A percentile compares a stretch with the other conserved stretches of the same genome.
Conservation (phyloP, 2,888 invertebrate genomes). For the Alsophila aescularia region DNA sequence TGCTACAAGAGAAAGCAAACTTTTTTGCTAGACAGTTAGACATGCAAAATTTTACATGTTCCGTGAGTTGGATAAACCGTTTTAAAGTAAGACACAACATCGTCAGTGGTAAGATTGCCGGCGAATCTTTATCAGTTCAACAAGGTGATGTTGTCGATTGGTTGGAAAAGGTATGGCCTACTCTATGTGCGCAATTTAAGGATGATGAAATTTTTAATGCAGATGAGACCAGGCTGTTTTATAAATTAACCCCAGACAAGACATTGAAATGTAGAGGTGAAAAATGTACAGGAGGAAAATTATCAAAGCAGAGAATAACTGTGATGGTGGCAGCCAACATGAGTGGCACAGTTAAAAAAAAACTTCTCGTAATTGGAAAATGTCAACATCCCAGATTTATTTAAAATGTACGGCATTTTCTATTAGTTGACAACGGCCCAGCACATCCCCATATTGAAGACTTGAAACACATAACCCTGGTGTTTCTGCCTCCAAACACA, state of each 20-base stretch:
- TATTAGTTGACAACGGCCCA: no score
- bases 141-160: not conserved
- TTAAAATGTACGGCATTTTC: slow-evolving; percentile 26
- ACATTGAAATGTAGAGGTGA: not conserved
- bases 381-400: no score
- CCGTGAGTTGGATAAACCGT: no score
- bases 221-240: no score
- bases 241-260: not conserved
- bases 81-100: slow-evolving; percentile 31
- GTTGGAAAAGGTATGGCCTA: not conserved
- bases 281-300: no score
- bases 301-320: not conserved
- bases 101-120: slow-evolving; percentile 30
- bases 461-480: no score
- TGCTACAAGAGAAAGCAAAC: no score
- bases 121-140: not conserved
- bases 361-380: slow-evolving; percentile 23
- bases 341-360: slow-evolving; percentile 24
- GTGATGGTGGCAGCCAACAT: no score
- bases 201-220: not conserved
- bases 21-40: no score
- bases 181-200: not conserved
- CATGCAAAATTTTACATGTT: no score
- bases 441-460: no score
- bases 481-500: no score